These are phyloP conservation scores for Sebastes iracundus DNA, from an alignment of 2,797 vertebrate genomes.

Conservation along the genomic window DNA sequence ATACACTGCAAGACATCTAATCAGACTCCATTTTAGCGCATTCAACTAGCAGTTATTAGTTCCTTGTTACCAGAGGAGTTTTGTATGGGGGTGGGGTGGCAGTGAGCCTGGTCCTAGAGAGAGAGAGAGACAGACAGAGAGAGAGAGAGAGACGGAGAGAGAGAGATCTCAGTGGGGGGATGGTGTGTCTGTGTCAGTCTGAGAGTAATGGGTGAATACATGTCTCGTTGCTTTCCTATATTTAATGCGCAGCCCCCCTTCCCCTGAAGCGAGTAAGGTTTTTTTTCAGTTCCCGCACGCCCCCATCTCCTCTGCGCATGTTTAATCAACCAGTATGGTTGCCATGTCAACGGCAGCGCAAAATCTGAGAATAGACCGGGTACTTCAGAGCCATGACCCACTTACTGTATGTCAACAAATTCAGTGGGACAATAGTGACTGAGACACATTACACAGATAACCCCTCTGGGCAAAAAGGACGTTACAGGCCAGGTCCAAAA, in stretches of 20 bases:
- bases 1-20: constrained; percentile 3
- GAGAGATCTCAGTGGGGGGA: constrained; percentile 51
- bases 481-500: constrained; percentile 71
- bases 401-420: constrained; percentile 96
- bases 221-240: constrained; percentile 67
- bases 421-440: constrained; percentile 89
- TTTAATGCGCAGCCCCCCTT: constrained; percentile 62
- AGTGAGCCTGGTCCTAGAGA: constrained; percentile 28
- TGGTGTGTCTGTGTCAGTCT: constrained; percentile 63
- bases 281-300: constrained; percentile 66
- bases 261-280: constrained; percentile 72
- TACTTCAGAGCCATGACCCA: constrained; percentile 95
- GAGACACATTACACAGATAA: constrained; percentile 85
- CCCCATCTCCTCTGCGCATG: constrained; percentile 85
- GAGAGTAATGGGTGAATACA: constrained; percentile 60
- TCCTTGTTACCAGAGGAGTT: constrained; percentile 48
- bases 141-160: neutral
- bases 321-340: constrained; percentile 94
- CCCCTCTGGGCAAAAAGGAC: constrained; percentile 70
- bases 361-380: constrained; percentile 86
- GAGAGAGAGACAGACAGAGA: neutral
- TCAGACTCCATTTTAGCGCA: constrained; percentile 23
- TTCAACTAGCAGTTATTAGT: constrained; percentile 35
- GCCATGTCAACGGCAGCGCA: constrained; percentile 90
- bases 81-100: constrained; percentile 49